Percentiles rank a stretch among this genome's conserved stretches.
phyloP scores from a whole-genome alignment of 2,113 vertebrate genomes.

The Phasianus colchicus region DNA sequence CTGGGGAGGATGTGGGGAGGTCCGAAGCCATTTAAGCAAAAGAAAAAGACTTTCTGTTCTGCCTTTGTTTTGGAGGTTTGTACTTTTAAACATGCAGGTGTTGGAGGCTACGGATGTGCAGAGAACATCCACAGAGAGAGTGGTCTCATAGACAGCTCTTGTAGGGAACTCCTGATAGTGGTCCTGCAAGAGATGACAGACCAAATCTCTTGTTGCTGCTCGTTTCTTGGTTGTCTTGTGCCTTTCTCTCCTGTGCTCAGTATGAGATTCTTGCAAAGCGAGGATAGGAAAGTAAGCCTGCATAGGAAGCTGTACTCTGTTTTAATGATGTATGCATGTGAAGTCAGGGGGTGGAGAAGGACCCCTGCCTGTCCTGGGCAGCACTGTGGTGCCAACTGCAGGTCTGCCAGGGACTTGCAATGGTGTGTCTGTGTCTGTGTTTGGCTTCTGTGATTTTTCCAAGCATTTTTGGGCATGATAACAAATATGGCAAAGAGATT shows the following conservation, averaged over 20 bases:
- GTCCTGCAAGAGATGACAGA: not conserved
- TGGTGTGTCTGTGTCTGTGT: not conserved
- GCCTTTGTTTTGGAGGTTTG: not conserved
- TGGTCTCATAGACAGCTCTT: not conserved
- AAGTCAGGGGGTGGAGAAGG: not conserved
- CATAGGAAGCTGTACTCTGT: not conserved
- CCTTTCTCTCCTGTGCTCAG: not conserved
- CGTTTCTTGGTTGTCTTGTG: not conserved
- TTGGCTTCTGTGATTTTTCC: not conserved
- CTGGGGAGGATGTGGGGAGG: too few relatives aligned
- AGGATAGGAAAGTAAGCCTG: not conserved
- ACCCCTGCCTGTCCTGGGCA: not conserved
- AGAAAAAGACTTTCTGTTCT: not conserved
- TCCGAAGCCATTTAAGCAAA: too few relatives aligned
- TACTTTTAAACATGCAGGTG: not conserved
- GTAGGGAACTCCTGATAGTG: too few relatives aligned
- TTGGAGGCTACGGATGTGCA: not conserved
- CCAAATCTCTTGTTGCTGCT: not conserved
- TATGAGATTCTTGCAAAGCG: not conserved
- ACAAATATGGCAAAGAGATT: not conserved
- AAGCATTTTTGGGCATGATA: not conserved
- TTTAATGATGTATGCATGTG: not conserved
- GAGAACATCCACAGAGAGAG: not conserved
- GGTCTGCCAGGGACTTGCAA: not conserved
- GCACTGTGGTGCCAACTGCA: not conserved